Evolutionary conservation across 2,888 invertebrate species (phyloP).

Genomic region (Minunthozetes semirufus): DNA sequence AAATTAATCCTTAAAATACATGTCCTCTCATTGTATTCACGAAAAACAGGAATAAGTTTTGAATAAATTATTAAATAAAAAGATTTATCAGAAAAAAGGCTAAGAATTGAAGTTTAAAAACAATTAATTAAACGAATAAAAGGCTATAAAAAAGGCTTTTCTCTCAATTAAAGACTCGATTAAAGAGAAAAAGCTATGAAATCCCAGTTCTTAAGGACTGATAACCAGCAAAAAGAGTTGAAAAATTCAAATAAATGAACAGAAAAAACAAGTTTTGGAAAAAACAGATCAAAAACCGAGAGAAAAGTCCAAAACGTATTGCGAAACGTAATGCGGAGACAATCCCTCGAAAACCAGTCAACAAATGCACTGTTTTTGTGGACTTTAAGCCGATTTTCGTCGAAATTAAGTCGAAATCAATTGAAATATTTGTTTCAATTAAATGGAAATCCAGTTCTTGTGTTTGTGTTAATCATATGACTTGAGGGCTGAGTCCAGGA

Average conservation of each 20-base stretch:
- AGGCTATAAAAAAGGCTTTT: neutral
- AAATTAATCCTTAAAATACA: no score
- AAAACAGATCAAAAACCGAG: neutral
- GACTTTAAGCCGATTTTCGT: neutral
- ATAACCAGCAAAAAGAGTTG: neutral
- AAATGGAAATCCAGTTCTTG: neutral
- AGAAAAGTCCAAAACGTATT: neutral
- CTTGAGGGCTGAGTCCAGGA: neutral
- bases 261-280: neutral
- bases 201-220: neutral
- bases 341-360: neutral
- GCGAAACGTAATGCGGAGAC: neutral
- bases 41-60: no score
- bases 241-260: neutral
- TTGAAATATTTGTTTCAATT: no score
- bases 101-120: no score
- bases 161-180: neutral
- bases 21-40: no score
- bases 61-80: no score
- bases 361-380: neutral
- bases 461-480: neutral
- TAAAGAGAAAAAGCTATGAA: neutral
- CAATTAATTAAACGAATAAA: neutral
- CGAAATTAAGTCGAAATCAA: neutral
- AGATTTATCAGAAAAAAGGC: no score